A percentile compares a stretch with the other conserved stretches of the same genome.
Conservation (phyloP, 2,797 vertebrate species). For the Lagorchestes hirsutus region DNA sequence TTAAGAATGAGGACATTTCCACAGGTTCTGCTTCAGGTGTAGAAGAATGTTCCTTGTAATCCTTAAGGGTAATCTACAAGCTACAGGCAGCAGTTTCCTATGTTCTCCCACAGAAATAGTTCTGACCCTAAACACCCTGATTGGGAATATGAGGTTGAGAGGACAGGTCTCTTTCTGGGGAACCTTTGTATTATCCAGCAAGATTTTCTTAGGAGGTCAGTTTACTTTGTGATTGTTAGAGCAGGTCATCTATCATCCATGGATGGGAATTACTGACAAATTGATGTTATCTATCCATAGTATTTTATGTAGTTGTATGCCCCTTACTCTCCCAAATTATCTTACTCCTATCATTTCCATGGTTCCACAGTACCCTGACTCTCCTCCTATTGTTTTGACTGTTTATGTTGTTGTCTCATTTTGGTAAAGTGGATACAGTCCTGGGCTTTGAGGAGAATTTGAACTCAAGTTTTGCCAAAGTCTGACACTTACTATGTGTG, state of each 20-base stretch:
- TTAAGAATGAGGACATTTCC: too few species aligned
- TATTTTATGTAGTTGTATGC: background rate
- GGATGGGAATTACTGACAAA: background rate
- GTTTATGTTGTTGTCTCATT: background rate
- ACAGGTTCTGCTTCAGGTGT: background rate
- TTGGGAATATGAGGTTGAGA: background rate
- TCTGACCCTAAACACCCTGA: background rate
- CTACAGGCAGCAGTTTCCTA: background rate
- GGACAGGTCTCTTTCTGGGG: background rate
- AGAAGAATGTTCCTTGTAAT: background rate
- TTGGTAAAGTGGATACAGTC: background rate
- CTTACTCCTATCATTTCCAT: background rate
- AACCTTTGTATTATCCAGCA: background rate
- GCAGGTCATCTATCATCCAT: background rate
- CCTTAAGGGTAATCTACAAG: background rate
- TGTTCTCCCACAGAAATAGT: background rate
- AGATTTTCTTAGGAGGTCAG: background rate
- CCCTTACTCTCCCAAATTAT: background rate
- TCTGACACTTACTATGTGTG: constrained; percentile 63
- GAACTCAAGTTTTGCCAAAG: background rate
- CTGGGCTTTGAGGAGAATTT: background rate
- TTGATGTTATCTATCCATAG: background rate
- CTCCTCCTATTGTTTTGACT: too few species aligned
- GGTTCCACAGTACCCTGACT: background rate
- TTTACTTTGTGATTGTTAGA: background rate